Evolutionary conservation across 2,888 invertebrate genomes (phyloP).

Genomic region (Morpho helenor): DNA sequence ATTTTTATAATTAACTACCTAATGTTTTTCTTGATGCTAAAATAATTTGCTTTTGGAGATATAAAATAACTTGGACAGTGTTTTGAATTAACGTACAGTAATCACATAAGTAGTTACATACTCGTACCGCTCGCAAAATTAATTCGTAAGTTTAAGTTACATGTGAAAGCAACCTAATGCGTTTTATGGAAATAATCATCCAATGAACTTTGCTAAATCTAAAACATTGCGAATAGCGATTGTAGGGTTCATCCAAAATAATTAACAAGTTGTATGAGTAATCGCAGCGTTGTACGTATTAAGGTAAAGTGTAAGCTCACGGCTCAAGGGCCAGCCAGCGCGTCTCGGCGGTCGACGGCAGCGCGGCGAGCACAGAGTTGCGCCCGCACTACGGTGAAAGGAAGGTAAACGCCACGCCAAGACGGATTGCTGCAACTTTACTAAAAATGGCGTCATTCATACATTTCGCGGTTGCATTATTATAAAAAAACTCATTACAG

Average conservation of each 20-base stretch:
- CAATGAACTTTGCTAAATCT: too few species aligned
- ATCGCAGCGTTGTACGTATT: conserved; percentile 28
- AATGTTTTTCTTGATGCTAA: not conserved
- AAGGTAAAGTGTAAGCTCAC: conserved; percentile 31
- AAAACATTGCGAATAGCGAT: not conserved
- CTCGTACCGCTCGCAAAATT: too few species aligned
- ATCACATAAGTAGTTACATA: too few species aligned
- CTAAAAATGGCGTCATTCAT: conserved; percentile 76
- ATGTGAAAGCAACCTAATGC: too few species aligned
- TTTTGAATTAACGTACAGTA: too few species aligned
- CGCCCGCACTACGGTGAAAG: conserved; percentile 58
- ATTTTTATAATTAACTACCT: too few species aligned
- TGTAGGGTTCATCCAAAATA: conserved; percentile 9
- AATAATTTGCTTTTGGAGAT: too few species aligned
- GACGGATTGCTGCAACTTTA: conserved; percentile 70
- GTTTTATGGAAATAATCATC: too few species aligned
- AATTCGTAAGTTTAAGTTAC: too few species aligned
- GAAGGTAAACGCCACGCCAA: conserved; percentile 68
- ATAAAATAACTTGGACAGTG: too few species aligned
- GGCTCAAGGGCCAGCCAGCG: conserved; percentile 52
- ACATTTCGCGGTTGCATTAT: conserved; percentile 65
- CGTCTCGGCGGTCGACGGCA: conserved; percentile 40
- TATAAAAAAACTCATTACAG: conserved; percentile 45
- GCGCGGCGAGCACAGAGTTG: conserved; percentile 29
- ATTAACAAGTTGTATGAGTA: conserved; percentile 26